A percentile compares a stretch with the other conserved stretches of the same genome.
Evolutionary conservation across 2,797 vertebrate species (phyloP).

Genomic region (Enteromius unitaeniatus): DNA sequence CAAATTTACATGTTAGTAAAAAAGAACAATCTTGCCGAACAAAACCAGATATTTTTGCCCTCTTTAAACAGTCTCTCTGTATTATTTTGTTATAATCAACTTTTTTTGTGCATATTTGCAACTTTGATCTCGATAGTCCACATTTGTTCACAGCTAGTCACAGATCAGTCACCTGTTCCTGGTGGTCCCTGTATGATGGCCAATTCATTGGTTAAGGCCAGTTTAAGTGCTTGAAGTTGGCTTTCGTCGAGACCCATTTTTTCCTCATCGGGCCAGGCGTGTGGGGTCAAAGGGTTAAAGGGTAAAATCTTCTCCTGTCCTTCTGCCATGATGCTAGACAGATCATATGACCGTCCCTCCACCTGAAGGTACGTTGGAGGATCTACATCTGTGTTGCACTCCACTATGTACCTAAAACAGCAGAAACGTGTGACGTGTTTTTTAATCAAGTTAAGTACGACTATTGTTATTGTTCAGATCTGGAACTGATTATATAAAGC

Average conservation of each 20-base stretch:
- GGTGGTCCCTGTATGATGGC: slow-evolving; percentile 95
- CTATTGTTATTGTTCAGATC: background rate
- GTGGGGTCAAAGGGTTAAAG: slow-evolving; percentile 74
- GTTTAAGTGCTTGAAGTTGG: slow-evolving; percentile 85
- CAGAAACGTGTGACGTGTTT: background rate
- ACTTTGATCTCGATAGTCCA: background rate
- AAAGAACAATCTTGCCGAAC: background rate
- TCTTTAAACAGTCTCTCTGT: background rate
- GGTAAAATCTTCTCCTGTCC: slow-evolving; percentile 36
- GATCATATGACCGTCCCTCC: slow-evolving; percentile 74
- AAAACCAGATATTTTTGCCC: background rate
- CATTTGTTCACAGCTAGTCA: background rate
- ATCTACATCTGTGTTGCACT: slow-evolving; percentile 80
- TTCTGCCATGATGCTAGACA: slow-evolving; percentile 70
- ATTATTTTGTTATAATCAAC: background rate
- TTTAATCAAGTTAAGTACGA: background rate
- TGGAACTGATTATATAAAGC: background rate
- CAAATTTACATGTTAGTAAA: background rate
- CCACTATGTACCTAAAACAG: slow-evolving; percentile 85
- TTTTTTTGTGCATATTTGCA: background rate
- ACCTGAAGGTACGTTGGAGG: slow-evolving; percentile 81
- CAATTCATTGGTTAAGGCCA: slow-evolving; percentile 92
- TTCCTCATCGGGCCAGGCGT: slow-evolving; percentile 85
- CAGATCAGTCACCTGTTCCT: slow-evolving; percentile 82
- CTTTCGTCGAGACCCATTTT: slow-evolving; percentile 87